Conservation (phyloP, 2,888 invertebrate species). For the Trimorus sp. region DNA sequence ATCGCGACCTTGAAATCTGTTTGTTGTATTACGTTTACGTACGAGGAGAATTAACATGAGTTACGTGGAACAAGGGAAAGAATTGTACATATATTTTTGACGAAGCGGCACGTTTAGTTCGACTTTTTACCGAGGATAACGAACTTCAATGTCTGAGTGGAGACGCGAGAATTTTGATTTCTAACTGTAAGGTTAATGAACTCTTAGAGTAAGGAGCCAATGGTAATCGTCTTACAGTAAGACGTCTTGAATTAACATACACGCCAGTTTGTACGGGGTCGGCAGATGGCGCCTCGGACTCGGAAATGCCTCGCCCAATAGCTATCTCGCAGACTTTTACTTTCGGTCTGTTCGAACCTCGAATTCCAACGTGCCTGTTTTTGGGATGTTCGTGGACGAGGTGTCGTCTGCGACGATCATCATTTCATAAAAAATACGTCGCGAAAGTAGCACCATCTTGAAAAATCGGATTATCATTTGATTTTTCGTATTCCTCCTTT, state of each 20-base stretch:
- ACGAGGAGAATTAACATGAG: slow-evolving; percentile 22
- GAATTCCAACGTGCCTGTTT: slow-evolving; percentile 29
- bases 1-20: slow-evolving; percentile 14
- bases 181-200: slow-evolving; percentile 23
- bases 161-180: slow-evolving; percentile 17
- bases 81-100: slow-evolving; percentile 42
- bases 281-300: slow-evolving; percentile 8
- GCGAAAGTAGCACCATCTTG: slow-evolving; percentile 15
- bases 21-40: slow-evolving; percentile 31
- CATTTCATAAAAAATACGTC: slow-evolving; percentile 41
- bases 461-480: too few species aligned
- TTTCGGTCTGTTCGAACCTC: slow-evolving; percentile 28
- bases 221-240: slow-evolving; percentile 27
- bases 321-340: slow-evolving; percentile 10
- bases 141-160: slow-evolving; percentile 34
- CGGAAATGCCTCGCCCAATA: slow-evolving; percentile 9
- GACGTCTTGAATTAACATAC: slow-evolving; percentile 21
- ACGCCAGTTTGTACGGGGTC: slow-evolving; percentile 26
- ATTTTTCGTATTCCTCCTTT: too few species aligned
- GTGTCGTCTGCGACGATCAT: slow-evolving; percentile 15
- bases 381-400: slow-evolving; percentile 1
- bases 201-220: slow-evolving; percentile 32
- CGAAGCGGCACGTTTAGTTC: slow-evolving; percentile 18
- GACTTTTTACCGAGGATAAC: slow-evolving; percentile 32
- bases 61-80: slow-evolving; percentile 5